These are phyloP conservation scores for Colossoma macropomum DNA, from an alignment of 2,113 vertebrate species.

Conservation along the genomic window DNA sequence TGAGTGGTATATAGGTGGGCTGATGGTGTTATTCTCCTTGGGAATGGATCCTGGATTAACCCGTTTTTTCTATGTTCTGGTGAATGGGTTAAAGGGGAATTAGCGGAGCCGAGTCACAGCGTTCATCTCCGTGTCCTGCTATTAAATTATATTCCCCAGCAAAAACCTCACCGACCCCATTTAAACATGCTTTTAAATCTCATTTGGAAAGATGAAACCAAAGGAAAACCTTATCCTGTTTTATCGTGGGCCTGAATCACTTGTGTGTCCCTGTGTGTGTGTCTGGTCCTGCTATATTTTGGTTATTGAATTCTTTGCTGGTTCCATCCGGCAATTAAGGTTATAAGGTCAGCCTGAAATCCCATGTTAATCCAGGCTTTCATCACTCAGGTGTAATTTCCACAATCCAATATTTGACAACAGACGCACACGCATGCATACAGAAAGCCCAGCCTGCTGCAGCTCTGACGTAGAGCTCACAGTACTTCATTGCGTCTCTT, in stretches of 20 bases:
- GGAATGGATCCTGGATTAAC: conserved; percentile 28
- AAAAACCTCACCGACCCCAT: conserved; percentile 6
- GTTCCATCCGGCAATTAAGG: not conserved
- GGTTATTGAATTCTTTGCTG: not conserved
- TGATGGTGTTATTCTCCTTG: not conserved
- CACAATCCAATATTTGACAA: conserved; percentile 20
- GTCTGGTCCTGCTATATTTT: conserved; percentile 3
- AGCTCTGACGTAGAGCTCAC: not conserved
- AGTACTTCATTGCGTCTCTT: not conserved
- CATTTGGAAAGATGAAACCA: not conserved
- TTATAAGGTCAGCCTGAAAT: conserved; percentile 20
- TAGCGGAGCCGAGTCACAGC: not conserved
- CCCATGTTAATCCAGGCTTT: conserved; percentile 20
- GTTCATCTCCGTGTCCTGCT: not conserved
- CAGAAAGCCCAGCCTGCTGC: not conserved
- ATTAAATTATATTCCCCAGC: not conserved
- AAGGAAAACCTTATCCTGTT: conserved; percentile 10
- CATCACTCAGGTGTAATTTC: not conserved
- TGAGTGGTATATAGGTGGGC: not conserved
- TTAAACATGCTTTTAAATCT: conserved; percentile 6
- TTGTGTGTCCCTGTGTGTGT: not conserved
- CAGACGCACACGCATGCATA: not conserved
- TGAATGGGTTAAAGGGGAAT: conserved; percentile 5
- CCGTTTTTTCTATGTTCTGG: not conserved
- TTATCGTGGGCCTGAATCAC: not conserved